Percentiles rank a stretch among this genome's conserved stretches.
Conservation (phyloP, 2,113 vertebrate species). For the Cichladusa arquata region DNA sequence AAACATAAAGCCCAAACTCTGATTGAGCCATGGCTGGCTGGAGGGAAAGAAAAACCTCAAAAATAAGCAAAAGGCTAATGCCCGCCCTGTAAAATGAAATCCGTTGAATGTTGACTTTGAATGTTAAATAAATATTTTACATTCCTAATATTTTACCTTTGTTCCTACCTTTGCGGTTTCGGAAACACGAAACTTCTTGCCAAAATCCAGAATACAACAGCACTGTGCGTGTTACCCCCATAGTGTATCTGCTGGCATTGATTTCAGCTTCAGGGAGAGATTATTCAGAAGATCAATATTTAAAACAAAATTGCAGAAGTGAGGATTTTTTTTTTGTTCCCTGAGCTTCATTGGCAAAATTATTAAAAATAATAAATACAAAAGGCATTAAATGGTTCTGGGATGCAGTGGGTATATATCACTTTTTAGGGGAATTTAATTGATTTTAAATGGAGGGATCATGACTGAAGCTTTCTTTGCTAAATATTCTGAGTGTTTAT, state of each 20-base stretch:
- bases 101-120: neutral
- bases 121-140: constrained; percentile 14
- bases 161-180: neutral
- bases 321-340: neutral
- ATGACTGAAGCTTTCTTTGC: neutral
- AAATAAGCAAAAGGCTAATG: neutral
- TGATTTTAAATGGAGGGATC: neutral
- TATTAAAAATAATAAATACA: neutral
- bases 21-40: neutral
- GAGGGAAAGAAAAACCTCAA: neutral
- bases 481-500: neutral
- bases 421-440: neutral
- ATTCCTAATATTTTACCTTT: constrained; percentile 33
- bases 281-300: neutral
- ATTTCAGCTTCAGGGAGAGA: neutral
- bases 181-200: neutral
- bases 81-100: neutral
- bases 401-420: neutral
- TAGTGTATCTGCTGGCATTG: neutral
- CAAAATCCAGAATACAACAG: neutral
- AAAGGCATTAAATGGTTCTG: neutral
- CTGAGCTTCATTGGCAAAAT: neutral
- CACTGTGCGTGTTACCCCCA: neutral
- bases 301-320: constrained; percentile 1
- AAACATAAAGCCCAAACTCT: neutral